Evolutionary conservation across 2,888 invertebrate genomes (phyloP).

Genomic region (Epinotia brunnichana): DNA sequence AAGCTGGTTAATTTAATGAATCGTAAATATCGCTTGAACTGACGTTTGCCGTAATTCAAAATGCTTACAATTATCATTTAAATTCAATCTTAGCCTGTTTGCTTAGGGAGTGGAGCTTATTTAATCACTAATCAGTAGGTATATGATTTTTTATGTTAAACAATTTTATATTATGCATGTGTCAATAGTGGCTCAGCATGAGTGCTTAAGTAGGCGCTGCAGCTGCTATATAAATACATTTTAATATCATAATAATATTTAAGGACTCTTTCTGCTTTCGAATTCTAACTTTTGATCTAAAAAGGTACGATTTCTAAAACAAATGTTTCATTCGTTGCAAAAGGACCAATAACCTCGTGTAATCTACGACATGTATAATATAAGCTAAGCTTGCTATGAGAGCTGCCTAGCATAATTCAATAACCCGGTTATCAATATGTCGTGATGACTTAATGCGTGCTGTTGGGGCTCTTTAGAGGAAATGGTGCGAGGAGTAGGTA

Average conservation of each 20-base stretch:
- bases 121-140: conserved; percentile 18
- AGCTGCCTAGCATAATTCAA: too few relatives aligned
- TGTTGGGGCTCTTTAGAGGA: too few relatives aligned
- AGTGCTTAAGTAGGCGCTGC: background rate
- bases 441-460: too few relatives aligned
- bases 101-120: conserved; percentile 23
- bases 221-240: background rate
- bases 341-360: too few relatives aligned
- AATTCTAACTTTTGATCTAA: background rate
- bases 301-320: too few relatives aligned
- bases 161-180: background rate
- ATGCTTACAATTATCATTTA: conserved; percentile 35
- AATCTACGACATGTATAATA: too few relatives aligned
- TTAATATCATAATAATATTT: background rate
- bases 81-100: conserved; percentile 40
- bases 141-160: background rate
- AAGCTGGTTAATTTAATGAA: conserved; percentile 40
- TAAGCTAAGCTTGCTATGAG: too few relatives aligned
- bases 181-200: background rate
- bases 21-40: conserved; percentile 30
- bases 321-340: too few relatives aligned
- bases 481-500: too few relatives aligned
- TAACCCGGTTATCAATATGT: too few relatives aligned
- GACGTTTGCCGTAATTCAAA: conserved; percentile 36
- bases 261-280: background rate